Percentiles rank a stretch among this genome's conserved stretches.
phyloP scores from a whole-genome alignment of 1,140 invertebrate species.

The Carposina sasakii region DNA sequence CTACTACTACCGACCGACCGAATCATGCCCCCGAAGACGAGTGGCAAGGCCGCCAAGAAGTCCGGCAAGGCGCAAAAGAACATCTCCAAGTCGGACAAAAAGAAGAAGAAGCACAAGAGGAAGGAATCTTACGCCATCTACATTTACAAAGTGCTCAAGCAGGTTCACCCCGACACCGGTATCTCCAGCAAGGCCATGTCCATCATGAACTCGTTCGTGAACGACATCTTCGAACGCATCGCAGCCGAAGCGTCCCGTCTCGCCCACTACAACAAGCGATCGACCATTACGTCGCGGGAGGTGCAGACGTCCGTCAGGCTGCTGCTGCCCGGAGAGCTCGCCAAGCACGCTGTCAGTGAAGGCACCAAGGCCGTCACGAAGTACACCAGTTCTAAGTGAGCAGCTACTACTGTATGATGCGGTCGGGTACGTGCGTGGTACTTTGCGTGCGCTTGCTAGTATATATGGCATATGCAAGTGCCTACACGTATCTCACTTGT shows the following conservation, averaged over 20 bases:
- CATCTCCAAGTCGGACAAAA: conserved; percentile 60
- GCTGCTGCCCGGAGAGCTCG: conserved; percentile 50
- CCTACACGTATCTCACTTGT: too few relatives aligned
- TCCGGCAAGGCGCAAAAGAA: conserved; percentile 74
- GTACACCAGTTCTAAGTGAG: conserved; percentile 66
- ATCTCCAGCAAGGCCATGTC: conserved; percentile 68
- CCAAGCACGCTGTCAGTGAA: conserved; percentile 56
- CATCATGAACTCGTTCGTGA: conserved; percentile 78
- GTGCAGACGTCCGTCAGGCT: conserved; percentile 62
- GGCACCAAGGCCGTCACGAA: conserved; percentile 76
- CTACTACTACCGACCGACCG: too few relatives aligned
- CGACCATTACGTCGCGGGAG: conserved; percentile 64
- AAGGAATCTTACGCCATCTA: conserved; percentile 80
- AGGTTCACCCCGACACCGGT: conserved; percentile 34
- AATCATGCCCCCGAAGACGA: conserved; percentile 68
- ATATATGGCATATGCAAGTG: too few relatives aligned
- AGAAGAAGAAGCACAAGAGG: conserved; percentile 72
- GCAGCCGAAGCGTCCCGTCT: conserved; percentile 71
- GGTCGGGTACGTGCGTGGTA: too few relatives aligned
- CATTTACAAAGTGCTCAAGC: conserved; percentile 80
- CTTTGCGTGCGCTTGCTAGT: too few relatives aligned
- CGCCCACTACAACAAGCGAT: conserved; percentile 74
- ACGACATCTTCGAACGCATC: conserved; percentile 73
- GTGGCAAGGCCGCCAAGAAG: conserved; percentile 70
- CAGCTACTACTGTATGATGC: too few relatives aligned